Evolutionary conservation across 1,140 invertebrate genomes (phyloP), one percentile per base, ranked within the genome.

Genomic region (Magallana gigas): DNA sequence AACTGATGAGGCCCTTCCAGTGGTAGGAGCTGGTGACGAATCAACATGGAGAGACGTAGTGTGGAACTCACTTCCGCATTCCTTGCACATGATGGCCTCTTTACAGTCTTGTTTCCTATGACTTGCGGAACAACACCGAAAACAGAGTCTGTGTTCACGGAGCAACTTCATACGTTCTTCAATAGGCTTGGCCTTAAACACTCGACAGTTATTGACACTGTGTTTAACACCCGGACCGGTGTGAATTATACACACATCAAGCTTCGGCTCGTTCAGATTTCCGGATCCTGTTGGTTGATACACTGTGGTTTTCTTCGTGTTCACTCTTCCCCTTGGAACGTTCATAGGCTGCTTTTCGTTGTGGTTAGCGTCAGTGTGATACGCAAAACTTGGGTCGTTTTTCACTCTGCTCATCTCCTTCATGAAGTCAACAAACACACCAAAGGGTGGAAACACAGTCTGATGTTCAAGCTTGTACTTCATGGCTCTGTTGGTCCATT

Each of bases 381-480:
- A 85, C 18, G 8, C 12, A 71, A 88, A 90, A 59, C 87, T 84
- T 1, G 87, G 89, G 71, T 91, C 84, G 68, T 91, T 91, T 16
- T 58, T 81, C 11, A 83, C 60, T 8, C 62, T n/a, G 62, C 23
- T 23, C 23, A 23, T 23, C 23, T 23, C 23, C 23, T 23, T 23
- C 23, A 23, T 23, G 23, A 23, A 91, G 8, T 84, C 83, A 16
- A 87, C 85, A 88, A 91, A 90, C 9, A 82, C 36, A 12, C 8
- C 4, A 76, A 90, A 90, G 1, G 88, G 83, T 6, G 87, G 83
- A 64, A 87, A 91, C 11, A 57, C 8, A 14, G 86, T 86, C 18
- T 18, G 11, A 57, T 88, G 71, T 7, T 60, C n/a, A n/a, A 29
- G 29, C 16, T 89, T 91, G 23, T 89, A 90, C 59, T 60, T 85